Conservation (phyloP, 2,113 vertebrate species). For the Hyperopisus bebe region DNA sequence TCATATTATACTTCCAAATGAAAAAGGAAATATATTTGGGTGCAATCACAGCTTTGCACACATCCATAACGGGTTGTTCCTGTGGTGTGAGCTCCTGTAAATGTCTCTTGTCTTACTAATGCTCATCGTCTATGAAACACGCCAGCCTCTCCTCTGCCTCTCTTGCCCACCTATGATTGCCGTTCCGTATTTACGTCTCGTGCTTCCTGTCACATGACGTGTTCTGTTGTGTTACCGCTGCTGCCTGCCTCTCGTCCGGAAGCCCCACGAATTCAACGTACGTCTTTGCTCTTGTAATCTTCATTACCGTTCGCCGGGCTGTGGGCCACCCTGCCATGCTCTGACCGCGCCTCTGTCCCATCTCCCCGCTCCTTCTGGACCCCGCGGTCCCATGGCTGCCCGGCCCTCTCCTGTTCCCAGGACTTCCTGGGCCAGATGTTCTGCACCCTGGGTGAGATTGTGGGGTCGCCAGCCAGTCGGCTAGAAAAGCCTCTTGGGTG, state of each 20-base stretch:
- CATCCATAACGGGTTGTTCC: conserved; percentile 30
- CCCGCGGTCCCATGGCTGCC: background rate
- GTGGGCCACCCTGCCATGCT: background rate
- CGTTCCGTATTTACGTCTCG: conserved; percentile 47
- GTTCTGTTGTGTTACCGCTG: conserved; percentile 54
- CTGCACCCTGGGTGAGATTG: conserved; percentile 90
- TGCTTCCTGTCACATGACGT: conserved; percentile 61
- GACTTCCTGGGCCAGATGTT: conserved; percentile 92
- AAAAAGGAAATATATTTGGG: conserved; percentile 54
- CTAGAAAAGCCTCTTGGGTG: conserved; percentile 88
- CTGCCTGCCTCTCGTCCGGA: conserved; percentile 61
- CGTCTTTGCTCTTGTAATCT: conserved; percentile 46
- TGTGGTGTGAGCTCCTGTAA: background rate
- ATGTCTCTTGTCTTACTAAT: background rate
- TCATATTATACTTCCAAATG: conserved; percentile 37
- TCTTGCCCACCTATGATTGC: conserved; percentile 31
- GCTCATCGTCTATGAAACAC: background rate
- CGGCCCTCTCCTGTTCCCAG: conserved; percentile 45
- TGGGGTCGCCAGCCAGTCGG: conserved; percentile 84
- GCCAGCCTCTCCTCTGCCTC: conserved; percentile 10
- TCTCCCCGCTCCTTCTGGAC: background rate
- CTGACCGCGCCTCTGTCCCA: conserved; percentile 10
- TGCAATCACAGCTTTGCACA: conserved; percentile 45
- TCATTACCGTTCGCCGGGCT: conserved; percentile 8
- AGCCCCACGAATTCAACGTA: conserved; percentile 67